Base-by-base conservation (phyloP, 2,113 vertebrate genomes). In the Laticauda colubrina region DNA sequence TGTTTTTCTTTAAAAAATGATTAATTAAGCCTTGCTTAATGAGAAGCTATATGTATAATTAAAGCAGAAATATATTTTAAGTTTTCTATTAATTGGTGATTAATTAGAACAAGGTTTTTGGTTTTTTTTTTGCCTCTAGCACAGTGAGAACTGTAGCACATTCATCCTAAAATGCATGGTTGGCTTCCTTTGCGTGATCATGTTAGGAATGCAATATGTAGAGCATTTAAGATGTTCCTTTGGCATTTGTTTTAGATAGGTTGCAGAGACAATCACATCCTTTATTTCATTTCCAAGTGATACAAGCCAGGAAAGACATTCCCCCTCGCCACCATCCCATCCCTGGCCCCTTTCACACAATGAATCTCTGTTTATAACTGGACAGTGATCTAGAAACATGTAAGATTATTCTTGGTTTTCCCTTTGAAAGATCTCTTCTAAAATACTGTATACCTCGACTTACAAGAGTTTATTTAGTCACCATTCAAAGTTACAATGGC, bases 11-110 rank as follows among this genome's bases (percentile, higher is more conserved):
- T 94, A 94, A 94, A 97, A 96, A 97, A 96, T 96, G 96, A 97
- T 97, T 97, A 97, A 97, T 98, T 97, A 95, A 96, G 43, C 94
- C 86, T 93, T 53, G 90, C 93, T 95, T 96, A 97, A 96, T 97
- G 93, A 96, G 91, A 96, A 96, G 75, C 88, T 97, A 88, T 94
- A 95, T 97, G 98, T 98, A 93, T 97, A 98, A 98, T 97, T 97
- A 96, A 81, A 97, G 89, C 92, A 95, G 92, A 97, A 97, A 97
- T 97, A 96, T 95, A 97, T 97, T 94, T 93, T 96, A 96, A 96
- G 94, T 0, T 93, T 97, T 95, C 91, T 98, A 96, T 96, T 98
- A 96, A 96, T 97, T 96, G 45, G 91, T 95, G 56, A 97, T 96
- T 98, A 97, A 95, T 97, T 97, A 23, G 95, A 97, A 94, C 51